A percentile compares a stretch with the other conserved stretches of the same genome.
These are phyloP conservation scores for Bostrychus sinensis DNA, from an alignment of 2,113 vertebrate species.

Conservation along the genomic window DNA sequence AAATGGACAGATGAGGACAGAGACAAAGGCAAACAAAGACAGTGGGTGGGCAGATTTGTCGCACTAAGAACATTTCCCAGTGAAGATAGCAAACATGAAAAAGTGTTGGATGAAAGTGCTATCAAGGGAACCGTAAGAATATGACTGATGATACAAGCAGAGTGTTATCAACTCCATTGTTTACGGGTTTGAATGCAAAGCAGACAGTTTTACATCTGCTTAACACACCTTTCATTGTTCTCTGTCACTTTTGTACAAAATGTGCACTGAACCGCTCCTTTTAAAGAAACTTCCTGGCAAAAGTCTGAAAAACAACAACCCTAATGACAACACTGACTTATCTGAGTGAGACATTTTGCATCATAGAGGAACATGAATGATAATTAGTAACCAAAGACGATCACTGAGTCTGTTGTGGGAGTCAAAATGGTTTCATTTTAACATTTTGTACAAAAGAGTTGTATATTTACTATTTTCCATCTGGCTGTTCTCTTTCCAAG, in stretches of 20 bases:
- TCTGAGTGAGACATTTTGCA: not conserved
- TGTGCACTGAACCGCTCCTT: not conserved
- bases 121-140: not conserved
- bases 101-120: not conserved
- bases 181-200: constrained; percentile 6
- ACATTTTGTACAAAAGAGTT: too few relatives aligned
- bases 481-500: too few relatives aligned
- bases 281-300: not conserved
- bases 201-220: constrained; percentile 7
- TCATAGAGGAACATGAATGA: not conserved
- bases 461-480: too few relatives aligned
- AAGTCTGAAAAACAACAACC: not conserved
- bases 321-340: not conserved
- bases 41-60: not conserved
- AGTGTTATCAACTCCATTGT: constrained; percentile 8
- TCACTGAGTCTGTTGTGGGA: not conserved
- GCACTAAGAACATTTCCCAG: not conserved
- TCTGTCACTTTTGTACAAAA: constrained; percentile 10
- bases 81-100: constrained; percentile 4
- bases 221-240: constrained; percentile 5
- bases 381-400: not conserved
- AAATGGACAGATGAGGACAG: not conserved
- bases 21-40: not conserved
- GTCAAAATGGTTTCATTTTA: too few relatives aligned
- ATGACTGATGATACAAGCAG: constrained; percentile 3